Evolutionary conservation across 2,888 invertebrate species (phyloP).

Genomic region (Alentia gelatinosa): DNA sequence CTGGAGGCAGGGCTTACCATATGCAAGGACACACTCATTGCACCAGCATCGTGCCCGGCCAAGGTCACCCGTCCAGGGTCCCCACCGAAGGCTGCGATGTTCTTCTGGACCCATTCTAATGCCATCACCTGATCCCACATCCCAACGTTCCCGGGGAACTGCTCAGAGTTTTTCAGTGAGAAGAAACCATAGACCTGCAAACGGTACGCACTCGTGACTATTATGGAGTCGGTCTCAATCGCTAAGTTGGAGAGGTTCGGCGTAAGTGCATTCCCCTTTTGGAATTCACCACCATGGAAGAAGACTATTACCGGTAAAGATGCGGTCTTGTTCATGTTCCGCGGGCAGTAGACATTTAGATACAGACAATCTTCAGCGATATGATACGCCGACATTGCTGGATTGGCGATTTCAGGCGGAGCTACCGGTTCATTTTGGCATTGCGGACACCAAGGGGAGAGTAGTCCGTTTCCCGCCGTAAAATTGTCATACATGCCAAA

Average conservation of each 20-base stretch:
- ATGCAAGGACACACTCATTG: conserved; percentile 20
- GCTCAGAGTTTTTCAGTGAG: conserved; percentile 26
- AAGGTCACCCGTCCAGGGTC: conserved; percentile 21
- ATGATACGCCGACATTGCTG: not conserved
- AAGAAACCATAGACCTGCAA: conserved; percentile 59
- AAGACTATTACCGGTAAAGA: conserved; percentile 63
- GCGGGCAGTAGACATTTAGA: conserved; percentile 62
- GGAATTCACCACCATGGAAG: conserved; percentile 59
- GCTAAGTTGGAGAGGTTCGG: conserved; percentile 53
- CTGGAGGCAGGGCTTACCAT: not conserved
- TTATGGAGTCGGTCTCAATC: conserved; percentile 60
- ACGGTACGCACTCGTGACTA: conserved; percentile 63
- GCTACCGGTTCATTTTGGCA: not conserved
- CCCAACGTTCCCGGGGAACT: not conserved
- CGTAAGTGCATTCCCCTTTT: not conserved
- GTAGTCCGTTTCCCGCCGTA: not conserved
- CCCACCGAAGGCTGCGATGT: conserved; percentile 37
- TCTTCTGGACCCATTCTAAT: conserved; percentile 13
- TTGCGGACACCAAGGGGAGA: not conserved
- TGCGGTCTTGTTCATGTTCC: not conserved
- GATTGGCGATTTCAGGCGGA: not conserved
- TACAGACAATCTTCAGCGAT: conserved; percentile 62
- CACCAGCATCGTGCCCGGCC: not conserved
- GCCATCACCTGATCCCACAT: conserved; percentile 35
- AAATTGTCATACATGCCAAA: not conserved